Conservation (phyloP, 2,113 vertebrate species). For the Tragelaphus scriptus region DNA sequence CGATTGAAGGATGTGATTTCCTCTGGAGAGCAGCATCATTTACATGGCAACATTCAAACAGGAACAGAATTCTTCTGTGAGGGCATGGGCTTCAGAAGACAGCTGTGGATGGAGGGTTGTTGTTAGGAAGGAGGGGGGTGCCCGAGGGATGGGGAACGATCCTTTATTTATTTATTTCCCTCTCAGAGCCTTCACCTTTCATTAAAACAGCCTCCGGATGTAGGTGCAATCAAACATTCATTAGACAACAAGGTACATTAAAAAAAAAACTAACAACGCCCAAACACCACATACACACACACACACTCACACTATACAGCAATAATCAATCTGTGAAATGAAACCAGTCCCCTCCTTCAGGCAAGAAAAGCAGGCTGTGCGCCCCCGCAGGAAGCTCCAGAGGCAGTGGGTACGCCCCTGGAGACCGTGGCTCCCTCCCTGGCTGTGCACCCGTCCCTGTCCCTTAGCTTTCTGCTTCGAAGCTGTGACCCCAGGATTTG, state of each 20-base stretch:
- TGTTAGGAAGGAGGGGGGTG: neutral
- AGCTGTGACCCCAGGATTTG: neutral
- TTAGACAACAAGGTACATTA: conserved; percentile 67
- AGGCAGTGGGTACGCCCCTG: neutral
- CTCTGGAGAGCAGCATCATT: conserved; percentile 40
- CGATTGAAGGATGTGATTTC: conserved; percentile 52
- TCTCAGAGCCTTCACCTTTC: conserved; percentile 59
- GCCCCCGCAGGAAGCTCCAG: neutral
- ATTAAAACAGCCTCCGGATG: conserved; percentile 70
- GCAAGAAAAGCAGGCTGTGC: conserved; percentile 24
- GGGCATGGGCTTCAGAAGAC: conserved; percentile 52
- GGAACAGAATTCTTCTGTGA: conserved; percentile 52
- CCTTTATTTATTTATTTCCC: conserved; percentile 69
- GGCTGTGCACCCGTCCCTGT: too few species aligned
- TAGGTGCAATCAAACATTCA: conserved; percentile 71
- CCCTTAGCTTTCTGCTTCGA: neutral
- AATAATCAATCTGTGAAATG: conserved; percentile 63
- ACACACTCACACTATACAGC: neutral
- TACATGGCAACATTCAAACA: conserved; percentile 51
- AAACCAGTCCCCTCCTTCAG: conserved; percentile 46
- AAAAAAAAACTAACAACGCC: conserved; percentile 28
- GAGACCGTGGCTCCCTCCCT: neutral
- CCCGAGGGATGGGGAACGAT: neutral
- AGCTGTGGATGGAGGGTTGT: conserved; percentile 44
- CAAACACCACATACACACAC: neutral